phyloP scores from a whole-genome alignment of 35 echinoderm and acorn worm genomes.

The Holothuria glaberrima region DNA sequence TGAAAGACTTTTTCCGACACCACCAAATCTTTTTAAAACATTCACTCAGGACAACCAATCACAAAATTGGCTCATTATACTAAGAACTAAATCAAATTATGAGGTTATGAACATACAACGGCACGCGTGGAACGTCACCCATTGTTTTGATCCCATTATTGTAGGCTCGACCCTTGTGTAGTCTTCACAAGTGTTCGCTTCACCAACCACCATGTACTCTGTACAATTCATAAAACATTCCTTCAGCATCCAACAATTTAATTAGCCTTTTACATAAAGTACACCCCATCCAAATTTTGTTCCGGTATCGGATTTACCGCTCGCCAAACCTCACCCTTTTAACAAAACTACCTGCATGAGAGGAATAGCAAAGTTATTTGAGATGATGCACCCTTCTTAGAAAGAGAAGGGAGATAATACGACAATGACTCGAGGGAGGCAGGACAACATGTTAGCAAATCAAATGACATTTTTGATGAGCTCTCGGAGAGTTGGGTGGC shows the following conservation, averaged over 20 bases:
- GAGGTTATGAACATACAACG: too few relatives aligned
- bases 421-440: too few relatives aligned
- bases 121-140: too few relatives aligned
- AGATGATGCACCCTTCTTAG: too few relatives aligned
- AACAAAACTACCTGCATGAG: constrained; percentile 18
- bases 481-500: too few relatives aligned
- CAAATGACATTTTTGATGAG: too few relatives aligned
- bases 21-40: constrained; percentile 10
- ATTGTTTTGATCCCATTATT: too few relatives aligned
- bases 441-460: too few relatives aligned
- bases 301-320: constrained; percentile 19
- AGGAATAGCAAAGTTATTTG: constrained; percentile 11
- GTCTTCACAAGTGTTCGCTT: neutral
- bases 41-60: constrained; percentile 33
- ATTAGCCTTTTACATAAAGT: too few relatives aligned
- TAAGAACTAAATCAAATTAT: constrained; percentile 36
- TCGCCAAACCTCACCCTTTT: constrained; percentile 26
- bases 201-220: constrained; percentile 4
- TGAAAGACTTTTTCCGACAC: constrained; percentile 35
- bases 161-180: too few relatives aligned
- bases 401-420: too few relatives aligned
- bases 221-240: constrained; percentile 48
- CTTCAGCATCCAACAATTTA: constrained; percentile 8
- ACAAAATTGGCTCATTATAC: constrained; percentile 46
- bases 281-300: constrained; percentile 28